A percentile compares a stretch with the other conserved stretches of the same genome.
phyloP scores from a whole-genome alignment of 2,797 vertebrate genomes.

The Aulostomus chinensis region DNA sequence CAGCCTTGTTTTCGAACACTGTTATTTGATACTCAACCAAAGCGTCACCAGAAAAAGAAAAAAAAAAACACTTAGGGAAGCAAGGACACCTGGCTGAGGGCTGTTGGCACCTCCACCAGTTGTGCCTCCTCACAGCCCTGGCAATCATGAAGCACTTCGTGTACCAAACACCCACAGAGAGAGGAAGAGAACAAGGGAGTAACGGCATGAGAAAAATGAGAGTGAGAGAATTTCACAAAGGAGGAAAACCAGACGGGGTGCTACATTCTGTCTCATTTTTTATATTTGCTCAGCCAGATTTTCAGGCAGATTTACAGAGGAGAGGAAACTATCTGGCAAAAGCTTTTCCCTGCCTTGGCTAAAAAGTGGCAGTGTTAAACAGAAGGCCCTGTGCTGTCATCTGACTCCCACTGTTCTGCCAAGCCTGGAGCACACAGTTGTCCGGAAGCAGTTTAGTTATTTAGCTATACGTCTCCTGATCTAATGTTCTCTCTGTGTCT shows the following conservation, averaged over 20 bases:
- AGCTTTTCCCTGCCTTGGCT: background rate
- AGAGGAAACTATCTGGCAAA: slow-evolving; percentile 11
- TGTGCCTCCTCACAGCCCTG: slow-evolving; percentile 54
- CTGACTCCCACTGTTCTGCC: slow-evolving; percentile 15
- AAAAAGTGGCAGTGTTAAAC: background rate
- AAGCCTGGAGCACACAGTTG: slow-evolving; percentile 4
- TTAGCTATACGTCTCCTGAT: slow-evolving; percentile 16
- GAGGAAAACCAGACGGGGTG: slow-evolving; percentile 1
- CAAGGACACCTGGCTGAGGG: slow-evolving; percentile 61
- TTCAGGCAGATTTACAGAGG: slow-evolving; percentile 7
- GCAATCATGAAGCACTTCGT: slow-evolving; percentile 65
- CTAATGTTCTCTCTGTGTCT: slow-evolving; percentile 7
- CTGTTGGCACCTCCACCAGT: slow-evolving; percentile 57
- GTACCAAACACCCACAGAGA: slow-evolving; percentile 66
- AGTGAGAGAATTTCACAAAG: slow-evolving; percentile 11
- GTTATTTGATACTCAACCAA: slow-evolving; percentile 29
- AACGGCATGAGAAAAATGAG: slow-evolving; percentile 35
- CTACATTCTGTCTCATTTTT: slow-evolving; percentile 16
- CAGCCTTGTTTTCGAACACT: slow-evolving; percentile 17
- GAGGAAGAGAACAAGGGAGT: slow-evolving; percentile 41
- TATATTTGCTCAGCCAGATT: slow-evolving; percentile 5
- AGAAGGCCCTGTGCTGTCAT: slow-evolving; percentile 19
- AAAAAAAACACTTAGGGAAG: slow-evolving; percentile 34
- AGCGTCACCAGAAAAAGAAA: slow-evolving; percentile 35
- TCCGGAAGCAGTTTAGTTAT: slow-evolving; percentile 22